Evolutionary conservation across 2,113 vertebrate genomes (phyloP), one percentile per base, ranked within the genome.

Genomic region (rat (Rattus norvegicus)): DNA sequence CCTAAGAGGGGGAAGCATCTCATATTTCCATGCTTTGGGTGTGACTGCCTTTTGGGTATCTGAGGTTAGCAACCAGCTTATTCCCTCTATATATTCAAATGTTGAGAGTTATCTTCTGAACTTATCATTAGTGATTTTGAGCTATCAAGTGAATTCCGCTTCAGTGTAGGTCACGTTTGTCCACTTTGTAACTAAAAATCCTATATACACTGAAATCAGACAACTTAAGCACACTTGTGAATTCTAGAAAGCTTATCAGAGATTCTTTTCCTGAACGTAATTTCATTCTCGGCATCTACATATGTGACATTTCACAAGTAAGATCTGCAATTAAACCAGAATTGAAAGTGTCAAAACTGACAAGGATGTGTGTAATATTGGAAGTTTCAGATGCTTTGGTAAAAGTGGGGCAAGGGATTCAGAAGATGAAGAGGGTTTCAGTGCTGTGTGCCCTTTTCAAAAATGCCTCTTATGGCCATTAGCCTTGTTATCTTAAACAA

Each of bases 401-500:
- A 75, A 89, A 75, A 75, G 16, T 89, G n/a, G n/a, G 54, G 54
- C 39, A 63, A 63, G 49, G 11, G 10, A 63, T 43, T 63, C 56
- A 63, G 73, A 77, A 49, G 88, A 65, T 63, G 65, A 75, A 56
- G 49, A 17, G 59, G 56, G 17, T 93, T 94, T 94, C 47, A 86
- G 47, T 83, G 67, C 33, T 59, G 39, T 33, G 10, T 87, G 47
- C 10, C 84, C 93, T 95, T 95, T 95, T 96, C 84, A 93, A 83
- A 97, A 94, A 65, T 8, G 26, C n/a, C 28, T 95, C 28, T 92
- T 39, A 65, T 73, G 65, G 59, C 26, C 67, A 96, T 87, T 96
- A 75, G 54, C 47, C 24, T 91, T 95, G 47, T 30, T 86, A 79
- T 88, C 65, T 97, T 95, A 95, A 90, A 94, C 7, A 49, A 77